These are phyloP conservation scores for Daubentonia madagascariensis DNA, from an alignment of 2,113 vertebrate species.

Conservation along the genomic window DNA sequence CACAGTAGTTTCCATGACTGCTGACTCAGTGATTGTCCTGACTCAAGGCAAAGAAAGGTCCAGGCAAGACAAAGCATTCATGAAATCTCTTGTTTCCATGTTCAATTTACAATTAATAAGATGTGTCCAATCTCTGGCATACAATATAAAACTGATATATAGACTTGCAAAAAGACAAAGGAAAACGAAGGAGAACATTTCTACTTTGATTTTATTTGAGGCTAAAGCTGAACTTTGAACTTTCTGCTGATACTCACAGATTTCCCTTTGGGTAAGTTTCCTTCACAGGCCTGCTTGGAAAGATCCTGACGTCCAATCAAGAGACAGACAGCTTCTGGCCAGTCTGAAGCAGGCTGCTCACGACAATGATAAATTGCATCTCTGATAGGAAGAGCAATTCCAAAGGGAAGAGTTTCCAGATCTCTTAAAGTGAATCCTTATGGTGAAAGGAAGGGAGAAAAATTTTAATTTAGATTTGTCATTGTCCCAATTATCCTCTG, in stretches of 20 bases:
- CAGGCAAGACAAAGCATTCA: background rate
- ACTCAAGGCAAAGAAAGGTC: background rate
- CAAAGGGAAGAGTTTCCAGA: slow-evolving; percentile 96
- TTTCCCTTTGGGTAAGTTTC: slow-evolving; percentile 92
- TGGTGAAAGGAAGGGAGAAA: background rate
- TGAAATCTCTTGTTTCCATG: background rate
- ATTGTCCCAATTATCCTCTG: background rate
- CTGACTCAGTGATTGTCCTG: background rate
- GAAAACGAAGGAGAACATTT: background rate
- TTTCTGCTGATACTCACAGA: slow-evolving; percentile 86
- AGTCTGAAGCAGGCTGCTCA: slow-evolving; percentile 95
- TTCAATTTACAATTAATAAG: background rate
- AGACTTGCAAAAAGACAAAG: slow-evolving; percentile 5
- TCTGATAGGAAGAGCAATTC: slow-evolving; percentile 95
- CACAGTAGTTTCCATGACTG: background rate
- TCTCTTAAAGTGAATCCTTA: slow-evolving; percentile 95
- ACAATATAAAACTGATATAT: background rate
- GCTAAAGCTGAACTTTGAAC: background rate
- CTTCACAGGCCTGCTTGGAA: slow-evolving; percentile 95
- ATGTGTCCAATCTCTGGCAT: background rate
- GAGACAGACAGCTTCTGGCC: slow-evolving; percentile 95
- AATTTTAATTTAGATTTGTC: background rate
- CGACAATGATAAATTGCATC: slow-evolving; percentile 96
- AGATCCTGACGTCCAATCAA: slow-evolving; percentile 97
- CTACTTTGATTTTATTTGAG: background rate